phyloP scores from a whole-genome alignment of 2,797 vertebrate species.

The Benthosema pterotum region DNA sequence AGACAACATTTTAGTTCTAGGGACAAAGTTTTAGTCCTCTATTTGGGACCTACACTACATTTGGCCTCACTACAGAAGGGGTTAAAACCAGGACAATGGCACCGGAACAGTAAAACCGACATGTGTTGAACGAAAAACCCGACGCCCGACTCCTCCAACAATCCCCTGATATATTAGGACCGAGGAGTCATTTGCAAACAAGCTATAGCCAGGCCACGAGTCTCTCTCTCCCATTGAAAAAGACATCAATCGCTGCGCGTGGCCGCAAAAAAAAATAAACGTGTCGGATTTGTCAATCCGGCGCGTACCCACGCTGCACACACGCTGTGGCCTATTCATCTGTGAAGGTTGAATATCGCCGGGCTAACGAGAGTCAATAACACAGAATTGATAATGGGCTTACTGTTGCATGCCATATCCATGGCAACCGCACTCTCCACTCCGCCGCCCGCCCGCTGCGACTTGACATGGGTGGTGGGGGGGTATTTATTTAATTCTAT shows the following conservation, averaged over 20 bases:
- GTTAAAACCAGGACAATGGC: slow-evolving; percentile 5
- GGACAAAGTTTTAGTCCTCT: too few species aligned
- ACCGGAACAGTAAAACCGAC: not conserved
- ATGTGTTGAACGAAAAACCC: slow-evolving; percentile 28
- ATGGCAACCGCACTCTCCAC: slow-evolving; percentile 77
- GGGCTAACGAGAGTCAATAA: slow-evolving; percentile 74
- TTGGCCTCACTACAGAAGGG: too few species aligned
- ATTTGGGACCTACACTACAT: too few species aligned
- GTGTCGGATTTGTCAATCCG: slow-evolving; percentile 69
- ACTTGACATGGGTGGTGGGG: slow-evolving; percentile 36
- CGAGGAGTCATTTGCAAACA: slow-evolving; percentile 52
- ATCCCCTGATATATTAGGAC: slow-evolving; percentile 53
- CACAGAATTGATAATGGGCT: slow-evolving; percentile 72
- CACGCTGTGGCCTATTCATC: slow-evolving; percentile 66
- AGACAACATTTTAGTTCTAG: too few species aligned
- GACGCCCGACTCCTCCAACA: slow-evolving; percentile 46
- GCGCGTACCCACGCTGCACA: not conserved
- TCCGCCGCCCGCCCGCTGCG: slow-evolving; percentile 61
- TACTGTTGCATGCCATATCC: slow-evolving; percentile 72
- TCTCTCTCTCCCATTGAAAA: slow-evolving; percentile 65
- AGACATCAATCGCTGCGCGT: slow-evolving; percentile 70
- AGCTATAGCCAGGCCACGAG: slow-evolving; percentile 45
- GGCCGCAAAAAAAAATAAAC: slow-evolving; percentile 36
- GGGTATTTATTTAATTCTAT: slow-evolving; percentile 32
- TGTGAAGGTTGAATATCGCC: slow-evolving; percentile 78